These are phyloP conservation scores for Alca torda DNA, from an alignment of 2,797 vertebrate species.

Conservation along the genomic window DNA sequence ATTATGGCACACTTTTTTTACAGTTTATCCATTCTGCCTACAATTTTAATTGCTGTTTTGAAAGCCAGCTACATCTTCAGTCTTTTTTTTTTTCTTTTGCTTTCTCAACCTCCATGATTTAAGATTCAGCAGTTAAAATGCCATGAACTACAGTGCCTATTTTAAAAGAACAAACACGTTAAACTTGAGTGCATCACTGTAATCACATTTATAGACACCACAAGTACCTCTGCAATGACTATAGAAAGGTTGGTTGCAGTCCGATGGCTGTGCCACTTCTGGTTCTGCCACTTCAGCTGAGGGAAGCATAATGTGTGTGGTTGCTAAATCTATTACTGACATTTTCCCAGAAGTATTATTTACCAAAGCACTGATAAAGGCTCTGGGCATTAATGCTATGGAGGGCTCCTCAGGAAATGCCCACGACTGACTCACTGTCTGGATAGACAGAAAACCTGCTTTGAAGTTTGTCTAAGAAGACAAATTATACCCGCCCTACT, in stretches of 20 bases:
- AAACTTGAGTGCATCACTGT: rapidly evolving
- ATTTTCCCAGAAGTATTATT: neutral
- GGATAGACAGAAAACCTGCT: neutral
- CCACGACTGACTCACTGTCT: neutral
- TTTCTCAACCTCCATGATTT: neutral
- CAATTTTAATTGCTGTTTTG: neutral
- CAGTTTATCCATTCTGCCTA: neutral
- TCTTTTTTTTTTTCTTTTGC: neutral
- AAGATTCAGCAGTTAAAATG: neutral
- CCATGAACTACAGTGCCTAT: neutral
- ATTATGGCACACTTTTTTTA: neutral
- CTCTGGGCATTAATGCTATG: neutral
- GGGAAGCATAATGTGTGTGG: neutral
- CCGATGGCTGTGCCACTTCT: neutral
- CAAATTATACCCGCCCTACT: neutral
- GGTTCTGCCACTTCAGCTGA: neutral
- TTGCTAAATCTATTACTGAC: neutral
- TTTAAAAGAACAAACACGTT: neutral
- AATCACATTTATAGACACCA: neutral
- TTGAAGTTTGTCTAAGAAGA: neutral
- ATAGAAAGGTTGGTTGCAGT: neutral
- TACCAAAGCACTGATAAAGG: neutral
- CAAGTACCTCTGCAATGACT: neutral
- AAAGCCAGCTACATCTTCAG: neutral
- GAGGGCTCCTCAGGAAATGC: neutral